A percentile compares a stretch with the other conserved stretches of the same genome.
phyloP scores from a whole-genome alignment of 2,888 invertebrate species.

The Noctuana brunneofusca region DNA sequence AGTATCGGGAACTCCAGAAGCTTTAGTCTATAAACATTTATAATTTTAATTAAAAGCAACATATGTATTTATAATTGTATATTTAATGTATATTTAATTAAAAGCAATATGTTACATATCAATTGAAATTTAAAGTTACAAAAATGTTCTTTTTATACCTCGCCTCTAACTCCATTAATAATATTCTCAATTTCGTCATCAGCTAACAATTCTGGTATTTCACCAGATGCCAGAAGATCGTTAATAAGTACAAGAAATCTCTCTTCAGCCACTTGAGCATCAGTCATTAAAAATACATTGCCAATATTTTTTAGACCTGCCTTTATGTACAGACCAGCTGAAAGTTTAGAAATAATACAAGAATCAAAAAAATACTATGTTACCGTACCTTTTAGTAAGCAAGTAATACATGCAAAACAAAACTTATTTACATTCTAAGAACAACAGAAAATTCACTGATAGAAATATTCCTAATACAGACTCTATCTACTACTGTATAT shows the following conservation, averaged over 20 bases:
- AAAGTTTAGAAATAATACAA: constrained; percentile 34
- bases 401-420: too few species aligned
- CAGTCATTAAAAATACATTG: constrained; percentile 95
- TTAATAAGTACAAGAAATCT: constrained; percentile 95
- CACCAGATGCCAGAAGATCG: constrained; percentile 96
- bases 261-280: constrained; percentile 96
- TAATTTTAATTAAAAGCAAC: neutral
- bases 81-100: too few species aligned
- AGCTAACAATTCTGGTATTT: constrained; percentile 94
- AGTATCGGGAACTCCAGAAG: constrained; percentile 91
- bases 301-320: constrained; percentile 93
- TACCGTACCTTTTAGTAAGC: too few species aligned
- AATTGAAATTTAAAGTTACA: neutral
- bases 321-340: constrained; percentile 91
- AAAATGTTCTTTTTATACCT: constrained; percentile 79
- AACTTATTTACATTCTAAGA: too few species aligned
- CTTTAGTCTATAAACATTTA: constrained; percentile 84
- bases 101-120: neutral
- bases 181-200: constrained; percentile 96
- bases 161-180: constrained; percentile 88
- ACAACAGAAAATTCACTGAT: too few species aligned
- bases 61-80: too few species aligned
- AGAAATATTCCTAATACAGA: too few species aligned
- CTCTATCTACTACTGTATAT: too few species aligned
- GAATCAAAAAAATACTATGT: too few species aligned